phyloP scores from a whole-genome alignment of 1,140 invertebrate species.

The Grapholita molesta region DNA sequence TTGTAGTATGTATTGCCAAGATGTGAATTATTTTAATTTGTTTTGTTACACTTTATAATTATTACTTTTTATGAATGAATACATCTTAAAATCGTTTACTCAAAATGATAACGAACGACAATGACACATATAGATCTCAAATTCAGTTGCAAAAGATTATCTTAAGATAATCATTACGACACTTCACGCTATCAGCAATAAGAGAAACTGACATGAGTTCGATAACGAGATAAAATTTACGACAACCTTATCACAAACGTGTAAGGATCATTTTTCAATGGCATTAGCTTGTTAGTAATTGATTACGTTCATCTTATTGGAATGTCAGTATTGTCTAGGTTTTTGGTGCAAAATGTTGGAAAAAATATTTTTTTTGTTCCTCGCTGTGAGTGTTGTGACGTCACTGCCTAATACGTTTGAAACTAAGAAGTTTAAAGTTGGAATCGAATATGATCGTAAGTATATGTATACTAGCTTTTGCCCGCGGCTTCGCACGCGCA shows the following conservation, averaged over 20 bases:
- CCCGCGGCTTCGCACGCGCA: no score
- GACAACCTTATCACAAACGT: not conserved
- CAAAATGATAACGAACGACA: not conserved
- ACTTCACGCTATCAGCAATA: not conserved
- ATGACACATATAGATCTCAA: not conserved
- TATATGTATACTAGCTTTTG: conserved; percentile 16
- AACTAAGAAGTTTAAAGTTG: conserved; percentile 53
- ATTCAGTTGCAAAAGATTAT: conserved; percentile 11
- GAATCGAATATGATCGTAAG: conserved; percentile 65
- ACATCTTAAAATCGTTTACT: no score
- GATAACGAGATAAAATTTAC: not conserved
- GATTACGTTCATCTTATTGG: not conserved
- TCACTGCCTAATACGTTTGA: conserved; percentile 38
- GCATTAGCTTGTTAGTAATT: no score
- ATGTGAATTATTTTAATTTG: no score
- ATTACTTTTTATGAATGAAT: no score
- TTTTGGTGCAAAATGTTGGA: conserved; percentile 21
- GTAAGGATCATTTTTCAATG: not conserved
- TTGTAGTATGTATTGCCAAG: no score
- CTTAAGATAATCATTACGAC: not conserved
- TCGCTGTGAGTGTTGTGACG: conserved; percentile 21
- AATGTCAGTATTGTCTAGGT: conserved; percentile 4
- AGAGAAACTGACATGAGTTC: not conserved
- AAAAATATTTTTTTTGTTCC: conserved; percentile 30
- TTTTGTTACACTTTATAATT: no score